These are phyloP conservation scores for Panopea generosa DNA, from an alignment of 2,888 invertebrate species.

Conservation along the genomic window DNA sequence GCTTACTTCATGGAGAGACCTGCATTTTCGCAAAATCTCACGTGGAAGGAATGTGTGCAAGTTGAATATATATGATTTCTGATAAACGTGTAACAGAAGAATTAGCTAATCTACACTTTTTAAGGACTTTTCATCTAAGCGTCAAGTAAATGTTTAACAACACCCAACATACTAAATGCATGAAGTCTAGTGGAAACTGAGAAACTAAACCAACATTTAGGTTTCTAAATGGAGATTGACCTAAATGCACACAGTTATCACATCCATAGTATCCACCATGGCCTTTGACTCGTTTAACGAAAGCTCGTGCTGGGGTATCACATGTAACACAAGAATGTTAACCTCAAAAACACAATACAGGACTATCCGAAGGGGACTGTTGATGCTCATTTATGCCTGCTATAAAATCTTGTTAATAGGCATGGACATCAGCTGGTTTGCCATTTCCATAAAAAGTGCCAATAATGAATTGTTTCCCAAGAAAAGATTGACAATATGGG, in stretches of 20 bases:
- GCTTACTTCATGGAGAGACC: constrained; percentile 67
- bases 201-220: constrained; percentile 62
- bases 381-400: constrained; percentile 35
- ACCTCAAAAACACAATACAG: neutral
- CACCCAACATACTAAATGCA: constrained; percentile 80
- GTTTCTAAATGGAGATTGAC: constrained; percentile 49
- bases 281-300: constrained; percentile 71
- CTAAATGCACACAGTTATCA: constrained; percentile 71
- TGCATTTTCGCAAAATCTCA: constrained; percentile 75
- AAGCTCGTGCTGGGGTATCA: constrained; percentile 77
- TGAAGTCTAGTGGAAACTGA: constrained; percentile 77
- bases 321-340: constrained; percentile 66
- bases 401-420: constrained; percentile 46
- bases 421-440: constrained; percentile 46
- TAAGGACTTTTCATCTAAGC: constrained; percentile 64
- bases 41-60: no score
- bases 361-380: neutral
- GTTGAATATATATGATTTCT: neutral
- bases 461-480: constrained; percentile 25
- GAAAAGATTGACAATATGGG: constrained; percentile 24
- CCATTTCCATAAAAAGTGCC: constrained; percentile 25
- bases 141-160: constrained; percentile 61
- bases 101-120: constrained; percentile 18
- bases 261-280: constrained; percentile 78
- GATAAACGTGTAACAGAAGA: constrained; percentile 21